A percentile compares a stretch with the other conserved stretches of the same genome.
phyloP scores from a whole-genome alignment of 2,888 invertebrate species.

The Ornithoptera priamus region DNA sequence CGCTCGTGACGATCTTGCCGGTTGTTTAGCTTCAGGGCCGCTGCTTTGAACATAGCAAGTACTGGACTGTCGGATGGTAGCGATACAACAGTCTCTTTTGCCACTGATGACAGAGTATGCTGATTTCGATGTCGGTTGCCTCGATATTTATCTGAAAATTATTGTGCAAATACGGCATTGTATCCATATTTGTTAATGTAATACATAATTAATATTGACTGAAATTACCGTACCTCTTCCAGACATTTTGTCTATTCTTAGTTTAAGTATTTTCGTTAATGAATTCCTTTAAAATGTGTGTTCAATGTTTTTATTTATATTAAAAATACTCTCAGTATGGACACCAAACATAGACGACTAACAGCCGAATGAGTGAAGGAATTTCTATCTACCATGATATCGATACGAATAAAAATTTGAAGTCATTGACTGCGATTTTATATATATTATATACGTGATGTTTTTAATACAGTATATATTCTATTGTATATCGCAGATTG shows the following conservation, averaged over 20 bases:
- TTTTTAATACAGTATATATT: no score
- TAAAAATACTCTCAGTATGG: not conserved
- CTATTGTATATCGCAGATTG: no score
- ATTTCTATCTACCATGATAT: not conserved
- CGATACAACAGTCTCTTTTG: constrained; percentile 53
- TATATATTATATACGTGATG: no score
- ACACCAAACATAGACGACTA: not conserved
- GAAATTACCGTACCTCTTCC: constrained; percentile 45
- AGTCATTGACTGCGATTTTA: no score
- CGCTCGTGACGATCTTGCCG: constrained; percentile 92
- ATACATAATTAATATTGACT: not conserved
- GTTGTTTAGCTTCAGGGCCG: constrained; percentile 83
- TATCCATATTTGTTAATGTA: not conserved
- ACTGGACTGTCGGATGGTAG: constrained; percentile 71
- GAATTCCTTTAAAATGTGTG: no score
- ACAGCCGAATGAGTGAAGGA: not conserved
- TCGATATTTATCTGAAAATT: constrained; percentile 48
- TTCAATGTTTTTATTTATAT: not conserved
- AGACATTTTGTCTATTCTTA: constrained; percentile 42
- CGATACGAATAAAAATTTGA: not conserved
- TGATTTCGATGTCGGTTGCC: constrained; percentile 47
- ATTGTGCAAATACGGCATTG: not conserved
- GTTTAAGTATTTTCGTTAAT: not conserved
- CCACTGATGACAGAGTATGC: constrained; percentile 54
- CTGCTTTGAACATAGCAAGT: constrained; percentile 82